Conservation (phyloP, 1,140 invertebrate genomes). For the Eriosoma lanigerum region DNA sequence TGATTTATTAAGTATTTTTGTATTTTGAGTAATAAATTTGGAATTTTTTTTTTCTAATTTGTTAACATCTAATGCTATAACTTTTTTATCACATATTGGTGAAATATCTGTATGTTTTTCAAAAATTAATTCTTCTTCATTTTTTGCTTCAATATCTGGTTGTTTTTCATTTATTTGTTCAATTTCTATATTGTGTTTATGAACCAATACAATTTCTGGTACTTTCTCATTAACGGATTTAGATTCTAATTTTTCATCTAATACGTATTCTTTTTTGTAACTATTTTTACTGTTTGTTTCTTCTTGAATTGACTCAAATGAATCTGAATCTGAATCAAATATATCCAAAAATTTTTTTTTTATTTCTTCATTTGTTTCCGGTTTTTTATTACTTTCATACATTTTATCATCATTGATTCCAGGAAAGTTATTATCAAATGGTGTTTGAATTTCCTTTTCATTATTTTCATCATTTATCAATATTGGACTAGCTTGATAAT, state of each 20-base stretch:
- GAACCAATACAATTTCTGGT: neutral
- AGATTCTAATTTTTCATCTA: neutral
- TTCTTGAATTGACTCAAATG: neutral
- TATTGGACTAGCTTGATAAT: constrained; percentile 30
- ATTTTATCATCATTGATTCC: neutral
- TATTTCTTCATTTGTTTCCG: neutral
- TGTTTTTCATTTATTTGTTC: too few relatives aligned
- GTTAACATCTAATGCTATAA: neutral
- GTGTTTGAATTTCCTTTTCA: neutral
- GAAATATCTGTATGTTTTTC: neutral
- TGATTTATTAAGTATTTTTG: neutral
- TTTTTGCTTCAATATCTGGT: neutral
- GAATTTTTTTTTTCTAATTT: neutral
- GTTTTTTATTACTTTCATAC: neutral
- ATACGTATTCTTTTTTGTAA: neutral
- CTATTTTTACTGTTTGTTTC: neutral
- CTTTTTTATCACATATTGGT: neutral
- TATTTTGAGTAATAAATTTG: neutral
- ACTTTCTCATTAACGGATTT: neutral
- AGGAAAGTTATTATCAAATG: too few relatives aligned
- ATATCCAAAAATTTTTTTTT: neutral
- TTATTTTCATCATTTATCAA: neutral
- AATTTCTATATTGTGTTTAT: neutral
- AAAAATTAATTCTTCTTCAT: neutral
- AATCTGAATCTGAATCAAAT: constrained; percentile 20